Evolutionary conservation across 2,797 vertebrate species (phyloP).

Genomic region (Serranus cabrilla): DNA sequence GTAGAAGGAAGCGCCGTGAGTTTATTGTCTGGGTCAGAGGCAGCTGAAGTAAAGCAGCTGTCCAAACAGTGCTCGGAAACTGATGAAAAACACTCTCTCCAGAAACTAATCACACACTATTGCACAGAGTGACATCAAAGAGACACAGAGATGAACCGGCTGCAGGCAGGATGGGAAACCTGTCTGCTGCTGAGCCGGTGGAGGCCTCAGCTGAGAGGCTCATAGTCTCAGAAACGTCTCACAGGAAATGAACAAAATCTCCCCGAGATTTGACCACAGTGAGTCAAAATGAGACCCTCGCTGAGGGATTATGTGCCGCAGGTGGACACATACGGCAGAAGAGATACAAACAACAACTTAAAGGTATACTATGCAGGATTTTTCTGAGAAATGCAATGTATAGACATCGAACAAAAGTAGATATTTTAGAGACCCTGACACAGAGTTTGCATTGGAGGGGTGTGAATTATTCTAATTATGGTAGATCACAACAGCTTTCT

Average conservation of each 20-base stretch:
- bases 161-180: not conserved
- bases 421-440: too few relatives aligned
- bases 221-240: slow-evolving; percentile 27
- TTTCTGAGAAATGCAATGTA: too few relatives aligned
- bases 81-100: not conserved
- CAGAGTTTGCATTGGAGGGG: too few relatives aligned
- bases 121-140: slow-evolving; percentile 23
- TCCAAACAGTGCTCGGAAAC: slow-evolving; percentile 26
- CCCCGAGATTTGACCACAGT: not conserved
- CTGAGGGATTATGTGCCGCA: not conserved
- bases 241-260: slow-evolving; percentile 44
- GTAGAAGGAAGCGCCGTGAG: not conserved
- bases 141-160: not conserved
- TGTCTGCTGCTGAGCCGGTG: not conserved
- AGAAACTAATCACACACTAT: slow-evolving; percentile 14
- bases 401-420: too few relatives aligned
- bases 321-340: not conserved
- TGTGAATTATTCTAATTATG: too few relatives aligned
- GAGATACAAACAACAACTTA: not conserved
- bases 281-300: not conserved
- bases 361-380: too few relatives aligned
- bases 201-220: slow-evolving; percentile 26
- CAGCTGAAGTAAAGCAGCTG: slow-evolving; percentile 32
- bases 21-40: slow-evolving; percentile 13
- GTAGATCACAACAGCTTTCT: too few relatives aligned